Conservation (phyloP, 1,140 invertebrate species). For the Drosophila eugracilis region DNA sequence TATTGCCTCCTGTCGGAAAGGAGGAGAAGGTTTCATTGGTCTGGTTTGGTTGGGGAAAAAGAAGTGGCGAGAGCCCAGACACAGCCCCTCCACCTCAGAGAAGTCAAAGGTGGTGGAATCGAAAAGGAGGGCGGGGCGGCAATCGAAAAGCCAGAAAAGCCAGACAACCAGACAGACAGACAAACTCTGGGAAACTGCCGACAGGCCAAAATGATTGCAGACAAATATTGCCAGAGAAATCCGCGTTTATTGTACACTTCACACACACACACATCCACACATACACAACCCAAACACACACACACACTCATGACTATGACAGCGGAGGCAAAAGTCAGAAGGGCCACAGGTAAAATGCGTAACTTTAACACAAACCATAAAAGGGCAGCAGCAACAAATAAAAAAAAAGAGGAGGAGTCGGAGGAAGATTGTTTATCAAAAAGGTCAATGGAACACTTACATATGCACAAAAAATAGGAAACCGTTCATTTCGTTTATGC, state of each 20-base stretch:
- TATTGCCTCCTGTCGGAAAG: too few species aligned
- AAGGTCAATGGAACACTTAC: background rate
- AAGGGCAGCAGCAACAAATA: too few species aligned
- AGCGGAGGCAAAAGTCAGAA: background rate
- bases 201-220: slow-evolving; percentile 77
- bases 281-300: too few species aligned
- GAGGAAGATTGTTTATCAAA: background rate
- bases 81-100: too few species aligned
- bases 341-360: slow-evolving; percentile 38
- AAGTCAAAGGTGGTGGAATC: too few species aligned
- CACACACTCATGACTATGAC: too few species aligned
- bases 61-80: slow-evolving; percentile 24
- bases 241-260: slow-evolving; percentile 79
- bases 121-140: background rate
- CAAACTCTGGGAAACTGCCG: slow-evolving; percentile 41
- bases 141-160: slow-evolving; percentile 4
- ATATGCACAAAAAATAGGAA: background rate
- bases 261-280: slow-evolving; percentile 38
- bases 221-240: slow-evolving; percentile 78
- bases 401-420: slow-evolving; percentile 26
- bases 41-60: slow-evolving; percentile 38
- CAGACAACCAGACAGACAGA: slow-evolving; percentile 7
- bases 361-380: slow-evolving; percentile 68
- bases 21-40: slow-evolving; percentile 68
- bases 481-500: background rate